Evolutionary conservation across 2,113 vertebrate genomes (phyloP).

Genomic region (Typhlomys cinereus): DNA sequence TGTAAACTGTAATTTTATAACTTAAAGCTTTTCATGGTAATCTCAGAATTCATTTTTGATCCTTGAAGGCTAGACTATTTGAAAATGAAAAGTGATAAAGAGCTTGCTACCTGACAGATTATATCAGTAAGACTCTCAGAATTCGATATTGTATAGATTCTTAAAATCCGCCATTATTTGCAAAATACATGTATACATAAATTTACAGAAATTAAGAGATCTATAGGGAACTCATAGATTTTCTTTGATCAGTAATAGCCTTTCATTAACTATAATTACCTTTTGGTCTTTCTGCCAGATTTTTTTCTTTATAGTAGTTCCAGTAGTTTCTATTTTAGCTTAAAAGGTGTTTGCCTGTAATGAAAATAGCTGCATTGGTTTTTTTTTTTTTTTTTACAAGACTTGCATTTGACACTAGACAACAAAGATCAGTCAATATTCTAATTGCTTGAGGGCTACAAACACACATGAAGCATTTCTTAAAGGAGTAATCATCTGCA

Average conservation of each 20-base stretch:
- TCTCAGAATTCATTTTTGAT: slow-evolving; percentile 19
- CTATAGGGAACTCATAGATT: not conserved
- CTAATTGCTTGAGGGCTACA: slow-evolving; percentile 56
- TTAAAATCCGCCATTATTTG: slow-evolving; percentile 14
- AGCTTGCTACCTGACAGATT: not conserved
- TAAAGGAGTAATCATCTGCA: slow-evolving; percentile 46
- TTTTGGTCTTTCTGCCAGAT: not conserved
- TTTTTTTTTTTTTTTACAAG: too few relatives aligned
- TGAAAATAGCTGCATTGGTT: not conserved
- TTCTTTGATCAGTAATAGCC: not conserved
- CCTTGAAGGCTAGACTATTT: not conserved
- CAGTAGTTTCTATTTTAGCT: slow-evolving; percentile 48
- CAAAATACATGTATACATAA: not conserved
- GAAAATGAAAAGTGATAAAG: not conserved
- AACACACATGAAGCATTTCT: slow-evolving; percentile 49
- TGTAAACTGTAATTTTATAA: slow-evolving; percentile 27
- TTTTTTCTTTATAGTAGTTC: not conserved
- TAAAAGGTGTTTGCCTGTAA: slow-evolving; percentile 32
- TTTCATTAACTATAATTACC: not conserved
- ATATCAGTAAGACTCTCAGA: not conserved
- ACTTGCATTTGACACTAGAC: slow-evolving; percentile 29
- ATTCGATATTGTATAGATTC: not conserved
- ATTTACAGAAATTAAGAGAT: slow-evolving; percentile 5
- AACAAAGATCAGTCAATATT: slow-evolving; percentile 50
- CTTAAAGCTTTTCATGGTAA: not conserved